Evolutionary conservation across 92 coral and sea anemone species (phyloP).

Genomic region (Micromussa lordhowensis): DNA sequence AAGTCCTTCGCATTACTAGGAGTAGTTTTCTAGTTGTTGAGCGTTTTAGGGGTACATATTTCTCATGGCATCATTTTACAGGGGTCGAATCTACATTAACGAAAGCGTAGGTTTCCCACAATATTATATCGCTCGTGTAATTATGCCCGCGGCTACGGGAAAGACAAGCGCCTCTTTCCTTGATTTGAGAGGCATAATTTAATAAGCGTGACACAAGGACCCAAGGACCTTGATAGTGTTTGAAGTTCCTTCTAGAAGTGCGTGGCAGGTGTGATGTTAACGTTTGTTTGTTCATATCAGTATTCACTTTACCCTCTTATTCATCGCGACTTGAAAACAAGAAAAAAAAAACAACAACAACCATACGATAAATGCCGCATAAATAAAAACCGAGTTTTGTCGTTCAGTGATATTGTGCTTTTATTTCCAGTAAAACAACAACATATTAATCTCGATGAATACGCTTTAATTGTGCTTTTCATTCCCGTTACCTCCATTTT

Average conservation of each 20-base stretch:
- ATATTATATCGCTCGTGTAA: conserved; percentile 10
- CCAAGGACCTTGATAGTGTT: conserved; percentile 40
- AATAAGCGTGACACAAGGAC: conserved; percentile 44
- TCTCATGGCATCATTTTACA: neutral
- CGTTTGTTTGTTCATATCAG: conserved; percentile 41
- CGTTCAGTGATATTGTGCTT: conserved; percentile 17
- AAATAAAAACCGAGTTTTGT: conserved; percentile 1
- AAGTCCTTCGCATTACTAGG: neutral
- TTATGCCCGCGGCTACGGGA: conserved; percentile 31
- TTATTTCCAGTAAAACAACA: neutral
- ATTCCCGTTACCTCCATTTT: neutral
- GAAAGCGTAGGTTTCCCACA: neutral
- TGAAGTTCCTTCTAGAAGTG: conserved; percentile 24
- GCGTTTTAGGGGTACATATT: neutral
- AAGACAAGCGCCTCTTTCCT: conserved; percentile 29
- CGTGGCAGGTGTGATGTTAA: conserved; percentile 34
- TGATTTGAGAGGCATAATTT: conserved; percentile 37
- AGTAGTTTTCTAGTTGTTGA: neutral
- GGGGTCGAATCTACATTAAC: neutral
- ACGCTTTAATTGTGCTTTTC: neutral
- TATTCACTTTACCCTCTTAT: conserved; percentile 42
- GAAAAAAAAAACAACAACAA: neutral
- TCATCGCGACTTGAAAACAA: neutral
- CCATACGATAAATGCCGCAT: conserved; percentile 1
- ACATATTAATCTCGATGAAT: neutral